A percentile compares a stretch with the other conserved stretches of the same genome.
Evolutionary conservation across 2,888 invertebrate species (phyloP).

Genomic region (Sycophila texana): DNA sequence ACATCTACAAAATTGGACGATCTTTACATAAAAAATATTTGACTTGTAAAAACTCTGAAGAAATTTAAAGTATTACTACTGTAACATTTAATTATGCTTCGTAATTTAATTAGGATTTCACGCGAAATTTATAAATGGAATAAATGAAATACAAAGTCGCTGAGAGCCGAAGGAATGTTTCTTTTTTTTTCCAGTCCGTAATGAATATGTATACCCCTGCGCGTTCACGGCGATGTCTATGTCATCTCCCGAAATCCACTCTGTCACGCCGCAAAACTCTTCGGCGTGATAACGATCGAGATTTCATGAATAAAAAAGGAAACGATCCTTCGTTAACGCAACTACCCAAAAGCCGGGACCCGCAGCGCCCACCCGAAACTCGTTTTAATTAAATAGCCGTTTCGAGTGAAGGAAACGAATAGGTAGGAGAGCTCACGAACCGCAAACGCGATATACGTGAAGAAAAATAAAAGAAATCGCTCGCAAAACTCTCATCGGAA

Average conservation of each 20-base stretch:
- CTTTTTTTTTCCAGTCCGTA: conserved; percentile 38
- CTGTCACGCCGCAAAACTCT: conserved; percentile 52
- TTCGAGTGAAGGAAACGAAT: conserved; percentile 51
- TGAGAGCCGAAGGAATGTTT: conserved; percentile 34
- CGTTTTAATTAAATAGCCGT: conserved; percentile 57
- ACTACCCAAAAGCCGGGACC: conserved; percentile 26
- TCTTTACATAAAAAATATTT: conserved; percentile 16
- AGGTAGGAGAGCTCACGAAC: conserved; percentile 31
- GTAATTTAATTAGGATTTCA: conserved; percentile 50
- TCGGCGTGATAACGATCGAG: conserved; percentile 53
- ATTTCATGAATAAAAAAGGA: conserved; percentile 45
- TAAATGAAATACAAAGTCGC: conserved; percentile 41
- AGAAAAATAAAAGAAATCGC: conserved; percentile 27
- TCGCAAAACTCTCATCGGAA: conserved; percentile 28
- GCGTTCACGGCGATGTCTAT: conserved; percentile 39
- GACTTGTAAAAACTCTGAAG: conserved; percentile 26
- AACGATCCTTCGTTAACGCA: conserved; percentile 50
- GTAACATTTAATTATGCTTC: conserved; percentile 26
- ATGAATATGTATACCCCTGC: conserved; percentile 53
- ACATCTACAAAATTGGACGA: neutral
- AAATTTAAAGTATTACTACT: neutral
- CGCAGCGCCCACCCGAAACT: conserved; percentile 55
- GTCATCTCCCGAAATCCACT: conserved; percentile 55
- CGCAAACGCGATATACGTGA: conserved; percentile 15
- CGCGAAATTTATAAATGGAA: conserved; percentile 42